phyloP scores from a whole-genome alignment of 2,113 vertebrate genomes.

The Larimichthys polyactis region DNA sequence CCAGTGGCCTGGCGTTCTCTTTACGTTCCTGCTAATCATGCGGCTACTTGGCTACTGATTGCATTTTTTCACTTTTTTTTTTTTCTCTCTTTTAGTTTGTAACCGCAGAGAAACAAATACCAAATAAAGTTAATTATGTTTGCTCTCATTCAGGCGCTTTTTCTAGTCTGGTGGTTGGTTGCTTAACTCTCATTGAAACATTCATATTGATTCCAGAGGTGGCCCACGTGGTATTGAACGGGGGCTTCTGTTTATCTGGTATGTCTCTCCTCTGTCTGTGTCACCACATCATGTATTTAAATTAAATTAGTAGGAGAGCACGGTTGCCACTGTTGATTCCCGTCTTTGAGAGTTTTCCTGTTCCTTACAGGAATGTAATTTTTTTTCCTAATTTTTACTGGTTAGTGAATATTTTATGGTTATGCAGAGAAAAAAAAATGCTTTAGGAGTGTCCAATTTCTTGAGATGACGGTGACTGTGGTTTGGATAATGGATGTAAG shows the following conservation, averaged over 20 bases:
- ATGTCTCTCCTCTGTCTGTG: neutral
- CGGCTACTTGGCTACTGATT: neutral
- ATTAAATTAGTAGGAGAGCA: neutral
- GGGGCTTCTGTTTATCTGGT: neutral
- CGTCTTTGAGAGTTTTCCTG: neutral
- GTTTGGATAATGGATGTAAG: constrained; percentile 33
- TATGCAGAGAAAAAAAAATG: constrained; percentile 23
- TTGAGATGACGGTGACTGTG: constrained; percentile 29
- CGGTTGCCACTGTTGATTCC: neutral
- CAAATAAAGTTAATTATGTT: constrained; percentile 16
- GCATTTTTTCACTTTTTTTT: constrained; percentile 3
- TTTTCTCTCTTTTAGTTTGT: constrained; percentile 17
- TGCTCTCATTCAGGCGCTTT: neutral
- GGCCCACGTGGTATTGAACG: neutral
- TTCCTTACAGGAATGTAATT: neutral
- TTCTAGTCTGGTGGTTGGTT: neutral
- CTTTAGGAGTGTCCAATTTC: neutral
- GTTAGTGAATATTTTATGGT: constrained; percentile 19
- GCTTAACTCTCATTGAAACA: constrained; percentile 3
- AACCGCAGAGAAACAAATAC: constrained; percentile 16
- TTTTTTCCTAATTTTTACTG: constrained; percentile 14
- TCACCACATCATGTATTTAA: neutral
- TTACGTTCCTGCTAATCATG: neutral
- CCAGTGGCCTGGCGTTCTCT: constrained; percentile 7
- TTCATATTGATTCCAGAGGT: neutral